phyloP scores from a whole-genome alignment of 2,888 invertebrate genomes.

The Mythimna loreyi region DNA sequence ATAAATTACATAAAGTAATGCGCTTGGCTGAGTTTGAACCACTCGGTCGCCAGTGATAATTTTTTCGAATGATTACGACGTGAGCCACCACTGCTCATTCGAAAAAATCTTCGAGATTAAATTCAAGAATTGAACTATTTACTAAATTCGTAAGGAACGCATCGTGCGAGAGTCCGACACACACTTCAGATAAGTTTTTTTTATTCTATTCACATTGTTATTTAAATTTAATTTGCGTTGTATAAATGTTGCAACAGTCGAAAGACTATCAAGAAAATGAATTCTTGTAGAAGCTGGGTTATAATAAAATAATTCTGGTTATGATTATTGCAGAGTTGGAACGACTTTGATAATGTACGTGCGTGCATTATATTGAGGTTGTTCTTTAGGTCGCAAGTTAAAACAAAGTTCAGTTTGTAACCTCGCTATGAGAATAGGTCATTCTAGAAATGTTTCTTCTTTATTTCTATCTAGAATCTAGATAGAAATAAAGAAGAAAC shows the following conservation, averaged over 20 bases:
- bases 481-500: no score
- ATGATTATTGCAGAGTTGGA: constrained; percentile 10
- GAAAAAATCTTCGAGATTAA: no score
- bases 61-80: no score
- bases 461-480: no score
- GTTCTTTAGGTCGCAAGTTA: background rate
- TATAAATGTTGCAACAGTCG: background rate
- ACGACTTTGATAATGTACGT: background rate
- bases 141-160: no score
- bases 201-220: constrained; percentile 26
- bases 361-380: background rate
- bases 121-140: no score
- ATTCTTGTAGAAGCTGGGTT: background rate
- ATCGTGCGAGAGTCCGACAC: no score
- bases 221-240: constrained; percentile 31
- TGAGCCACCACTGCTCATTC: no score
- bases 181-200: background rate
- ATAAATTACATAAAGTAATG: no score
- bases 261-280: constrained; percentile 16
- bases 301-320: constrained; percentile 14
- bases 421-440: background rate
- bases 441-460: background rate
- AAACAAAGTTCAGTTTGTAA: background rate
- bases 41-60: no score
- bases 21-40: no score